A percentile compares a stretch with the other conserved stretches of the same genome.
These are phyloP conservation scores for Neoarius graeffei DNA, from an alignment of 2,113 vertebrate genomes.

Conservation along the genomic window DNA sequence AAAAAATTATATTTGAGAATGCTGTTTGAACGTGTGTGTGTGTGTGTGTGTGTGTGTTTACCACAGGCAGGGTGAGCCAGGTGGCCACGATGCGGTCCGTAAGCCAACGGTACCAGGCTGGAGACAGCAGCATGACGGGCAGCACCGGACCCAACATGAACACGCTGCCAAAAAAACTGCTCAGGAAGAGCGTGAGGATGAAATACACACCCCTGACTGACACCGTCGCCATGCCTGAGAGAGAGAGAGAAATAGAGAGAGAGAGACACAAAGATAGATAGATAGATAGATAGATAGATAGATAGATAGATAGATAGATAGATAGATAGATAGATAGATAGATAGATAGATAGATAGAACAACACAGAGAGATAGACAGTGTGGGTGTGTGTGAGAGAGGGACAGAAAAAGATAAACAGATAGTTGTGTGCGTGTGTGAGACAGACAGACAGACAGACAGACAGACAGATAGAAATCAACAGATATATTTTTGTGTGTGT, in stretches of 20 bases:
- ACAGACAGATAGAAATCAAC: too few relatives aligned
- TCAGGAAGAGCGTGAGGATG: constrained; percentile 85
- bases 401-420: not conserved
- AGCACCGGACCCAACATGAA: constrained; percentile 92
- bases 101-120: constrained; percentile 95
- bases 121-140: constrained; percentile 89
- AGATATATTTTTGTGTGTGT: too few relatives aligned
- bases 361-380: too few relatives aligned
- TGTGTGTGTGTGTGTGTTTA: constrained; percentile 66
- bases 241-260: constrained; percentile 42
- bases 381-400: not conserved
- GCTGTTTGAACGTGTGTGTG: not conserved
- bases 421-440: too few relatives aligned
- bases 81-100: constrained; percentile 89
- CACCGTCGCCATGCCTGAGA: constrained; percentile 84
- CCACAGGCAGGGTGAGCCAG: constrained; percentile 96
- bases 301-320: too few relatives aligned
- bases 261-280: constrained; percentile 50
- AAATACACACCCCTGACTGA: constrained; percentile 91
- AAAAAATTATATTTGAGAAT: not conserved
- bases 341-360: too few relatives aligned
- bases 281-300: not conserved
- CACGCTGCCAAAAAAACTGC: constrained; percentile 92
- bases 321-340: too few relatives aligned
- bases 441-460: too few relatives aligned